These are phyloP conservation scores for Leucopsar rothschildi DNA, from an alignment of 2,113 vertebrate genomes.

Conservation along the genomic window DNA sequence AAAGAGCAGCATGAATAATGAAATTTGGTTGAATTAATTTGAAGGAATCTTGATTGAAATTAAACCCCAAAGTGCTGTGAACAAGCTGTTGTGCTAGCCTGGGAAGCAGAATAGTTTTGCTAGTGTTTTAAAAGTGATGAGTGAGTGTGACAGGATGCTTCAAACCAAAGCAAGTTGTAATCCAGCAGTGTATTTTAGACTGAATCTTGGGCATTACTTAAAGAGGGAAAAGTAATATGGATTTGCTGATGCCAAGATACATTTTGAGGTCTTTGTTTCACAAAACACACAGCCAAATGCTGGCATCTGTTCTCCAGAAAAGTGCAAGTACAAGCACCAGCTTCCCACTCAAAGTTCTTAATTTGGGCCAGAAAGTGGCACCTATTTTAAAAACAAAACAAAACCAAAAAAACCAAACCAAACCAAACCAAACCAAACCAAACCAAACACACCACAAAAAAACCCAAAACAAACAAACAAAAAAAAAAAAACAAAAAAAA, in stretches of 20 bases:
- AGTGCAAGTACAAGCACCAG: background rate
- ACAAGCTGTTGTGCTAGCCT: background rate
- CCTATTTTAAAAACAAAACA: background rate
- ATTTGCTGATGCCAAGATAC: background rate
- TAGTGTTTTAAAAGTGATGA: background rate
- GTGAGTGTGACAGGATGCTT: background rate
- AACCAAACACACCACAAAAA: too few species aligned
- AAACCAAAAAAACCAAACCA: background rate
- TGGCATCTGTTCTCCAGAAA: background rate
- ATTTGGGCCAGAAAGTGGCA: background rate
- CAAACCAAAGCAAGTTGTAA: background rate
- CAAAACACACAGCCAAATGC: background rate
- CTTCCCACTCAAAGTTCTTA: background rate
- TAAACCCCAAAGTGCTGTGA: background rate
- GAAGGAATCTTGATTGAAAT: slow-evolving; percentile 12
- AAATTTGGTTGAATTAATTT: slow-evolving; percentile 22
- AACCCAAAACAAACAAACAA: too few species aligned
- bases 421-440: too few species aligned
- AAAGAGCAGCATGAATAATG: background rate
- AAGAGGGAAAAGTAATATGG: background rate
- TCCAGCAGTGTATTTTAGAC: background rate
- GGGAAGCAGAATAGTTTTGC: background rate
- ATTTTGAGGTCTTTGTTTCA: background rate
- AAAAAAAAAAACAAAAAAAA: background rate
- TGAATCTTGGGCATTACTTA: background rate